phyloP scores from a whole-genome alignment of 2,888 invertebrate species.

The Temnothorax ravouxi region DNA sequence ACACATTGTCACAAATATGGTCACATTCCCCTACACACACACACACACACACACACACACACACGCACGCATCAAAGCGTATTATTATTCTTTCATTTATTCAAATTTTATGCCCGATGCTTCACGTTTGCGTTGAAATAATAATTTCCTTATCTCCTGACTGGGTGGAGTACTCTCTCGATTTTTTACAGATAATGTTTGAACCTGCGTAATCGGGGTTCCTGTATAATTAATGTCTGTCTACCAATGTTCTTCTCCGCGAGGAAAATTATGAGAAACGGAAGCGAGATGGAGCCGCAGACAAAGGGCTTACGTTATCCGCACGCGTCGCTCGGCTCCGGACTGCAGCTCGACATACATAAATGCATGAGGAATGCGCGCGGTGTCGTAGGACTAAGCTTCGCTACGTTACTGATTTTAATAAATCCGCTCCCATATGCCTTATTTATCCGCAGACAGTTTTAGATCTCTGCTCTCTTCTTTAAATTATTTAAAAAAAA shows the following conservation, averaged over 20 bases:
- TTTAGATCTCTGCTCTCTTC: no score
- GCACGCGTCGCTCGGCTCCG: slow-evolving; percentile 35
- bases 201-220: slow-evolving; percentile 10
- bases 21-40: not conserved
- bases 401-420: slow-evolving; percentile 40
- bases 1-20: not conserved
- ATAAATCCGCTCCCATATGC: slow-evolving; percentile 46
- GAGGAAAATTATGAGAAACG: slow-evolving; percentile 6
- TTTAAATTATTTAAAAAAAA: no score
- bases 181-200: slow-evolving; percentile 23
- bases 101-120: slow-evolving; percentile 50
- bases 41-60: no score
- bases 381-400: slow-evolving; percentile 34
- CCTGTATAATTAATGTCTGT: slow-evolving; percentile 36
- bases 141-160: slow-evolving; percentile 42
- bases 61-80: no score
- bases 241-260: slow-evolving; percentile 20
- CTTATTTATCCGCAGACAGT: slow-evolving; percentile 18
- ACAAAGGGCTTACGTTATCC: slow-evolving; percentile 43
- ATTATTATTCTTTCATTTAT: slow-evolving; percentile 51
- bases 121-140: slow-evolving; percentile 32
- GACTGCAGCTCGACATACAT: slow-evolving; percentile 40
- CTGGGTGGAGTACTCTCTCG: not conserved
- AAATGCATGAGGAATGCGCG: slow-evolving; percentile 50
- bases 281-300: slow-evolving; percentile 45